A percentile compares a stretch with the other conserved stretches of the same genome.
phyloP scores from a whole-genome alignment of 2,888 invertebrate species.

The Tenthredo amoena region DNA sequence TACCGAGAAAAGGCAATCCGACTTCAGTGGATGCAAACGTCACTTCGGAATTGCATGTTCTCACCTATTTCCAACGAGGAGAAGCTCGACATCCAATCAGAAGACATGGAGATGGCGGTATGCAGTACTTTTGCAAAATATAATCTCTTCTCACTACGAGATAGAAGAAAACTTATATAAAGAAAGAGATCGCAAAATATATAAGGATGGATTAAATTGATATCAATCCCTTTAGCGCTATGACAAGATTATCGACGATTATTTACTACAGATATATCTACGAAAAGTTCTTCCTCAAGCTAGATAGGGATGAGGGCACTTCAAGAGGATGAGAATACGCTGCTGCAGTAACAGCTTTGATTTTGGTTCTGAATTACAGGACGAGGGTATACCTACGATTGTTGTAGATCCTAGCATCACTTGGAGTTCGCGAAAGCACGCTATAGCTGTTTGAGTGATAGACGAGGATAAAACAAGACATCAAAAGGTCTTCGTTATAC shows the following conservation, averaged over 20 bases:
- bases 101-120: constrained; percentile 1
- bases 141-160: not conserved
- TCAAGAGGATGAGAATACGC: not conserved
- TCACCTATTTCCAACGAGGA: not conserved
- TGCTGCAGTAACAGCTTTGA: not conserved
- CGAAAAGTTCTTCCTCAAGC: not conserved
- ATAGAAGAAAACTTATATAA: not conserved
- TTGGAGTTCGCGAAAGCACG: not conserved
- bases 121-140: not conserved
- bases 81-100: not conserved
- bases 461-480: not conserved
- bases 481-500: not conserved
- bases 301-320: not conserved
- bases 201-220: not conserved
- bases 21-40: constrained; percentile 28
- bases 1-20: constrained; percentile 5
- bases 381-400: not conserved
- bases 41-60: constrained; percentile 28
- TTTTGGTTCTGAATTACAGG: not conserved
- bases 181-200: not conserved
- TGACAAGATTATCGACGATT: not conserved
- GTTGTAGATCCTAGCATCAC: not conserved
- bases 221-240: not conserved
- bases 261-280: not conserved
- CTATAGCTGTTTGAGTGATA: not conserved